Conservation (phyloP, 2,113 vertebrate species). For the Anoplopoma fimbria region DNA sequence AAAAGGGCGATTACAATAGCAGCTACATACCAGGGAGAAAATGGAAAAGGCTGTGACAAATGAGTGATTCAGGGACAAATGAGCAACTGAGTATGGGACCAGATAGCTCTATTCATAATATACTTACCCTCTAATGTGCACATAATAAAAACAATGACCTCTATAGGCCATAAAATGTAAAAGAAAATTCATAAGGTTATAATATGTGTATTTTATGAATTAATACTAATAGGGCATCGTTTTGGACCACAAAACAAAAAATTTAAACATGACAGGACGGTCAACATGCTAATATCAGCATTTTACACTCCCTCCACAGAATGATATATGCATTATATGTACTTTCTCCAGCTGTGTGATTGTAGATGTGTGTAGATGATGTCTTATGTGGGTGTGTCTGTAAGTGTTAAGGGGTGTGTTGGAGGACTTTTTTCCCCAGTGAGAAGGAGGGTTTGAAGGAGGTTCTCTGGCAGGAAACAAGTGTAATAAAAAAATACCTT, state of each 20-base stretch:
- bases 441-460: slow-evolving; percentile 19
- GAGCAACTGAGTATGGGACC: neutral
- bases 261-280: no score
- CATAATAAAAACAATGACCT: no score
- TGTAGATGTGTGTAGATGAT: slow-evolving; percentile 4
- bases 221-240: no score
- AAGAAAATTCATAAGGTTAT: no score
- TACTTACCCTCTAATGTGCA: neutral
- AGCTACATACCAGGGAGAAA: neutral
- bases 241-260: no score
- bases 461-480: slow-evolving; percentile 25
- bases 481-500: slow-evolving; percentile 32
- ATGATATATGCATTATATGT: neutral
- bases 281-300: neutral
- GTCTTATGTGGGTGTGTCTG: slow-evolving; percentile 20
- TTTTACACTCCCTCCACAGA: neutral
- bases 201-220: no score
- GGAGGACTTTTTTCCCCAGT: slow-evolving; percentile 5
- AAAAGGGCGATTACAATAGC: slow-evolving; percentile 12
- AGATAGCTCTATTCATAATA: neutral
- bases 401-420: neutral
- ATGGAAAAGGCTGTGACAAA: neutral
- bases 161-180: no score
- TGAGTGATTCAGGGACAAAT: neutral
- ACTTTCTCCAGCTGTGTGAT: slow-evolving; percentile 2